Evolutionary conservation across 1,140 invertebrate genomes (phyloP), one percentile per base, ranked within the genome.

Genomic region (Lethrus apterus): DNA sequence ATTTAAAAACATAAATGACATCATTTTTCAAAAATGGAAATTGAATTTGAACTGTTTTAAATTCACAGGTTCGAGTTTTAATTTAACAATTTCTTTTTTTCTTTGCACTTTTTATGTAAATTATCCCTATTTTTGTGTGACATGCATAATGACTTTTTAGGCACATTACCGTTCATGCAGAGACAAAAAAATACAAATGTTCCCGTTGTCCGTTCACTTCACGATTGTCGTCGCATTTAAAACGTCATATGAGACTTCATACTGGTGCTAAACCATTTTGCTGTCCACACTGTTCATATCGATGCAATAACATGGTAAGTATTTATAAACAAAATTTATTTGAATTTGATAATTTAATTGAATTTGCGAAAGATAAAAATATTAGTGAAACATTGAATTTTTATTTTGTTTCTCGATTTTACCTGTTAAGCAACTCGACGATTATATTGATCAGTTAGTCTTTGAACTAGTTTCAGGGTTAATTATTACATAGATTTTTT

Each of bases 241-340:
- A 78, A 46, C 72, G 87, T 41, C 91, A 93, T 62, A 69, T 84
- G 60, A 75, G 80, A 4, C 70, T 80, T 15, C 89, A 93, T 58
- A 82, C 80, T 7, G 85, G 87, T 0, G 76, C 82, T 42, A 86
- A 89, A 60, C 90, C 91, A 0, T 93, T 86, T 69, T 76, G 75
- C 52, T 96, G 93, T 67, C 86, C 85, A 4, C 79, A 90, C 62
- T 92, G 89, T 60, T 44, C 66, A 11, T 93, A 86, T 56, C 76
- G 76, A 1, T 89, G 87, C 62, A 89, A 83, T 52, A 84, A 79
- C 54, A 60, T 80, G 70, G 79, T 80, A 68, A 73, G 68, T 68
- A 41, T 42, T 23, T 13, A 15, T 18, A 10, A 40, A n/a, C n/a
- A n/a, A n/a, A n/a, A n/a, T n/a, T n/a, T n/a, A n/a, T n/a, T n/a